These are phyloP conservation scores for Hemicordylus capensis DNA, from an alignment of 2,113 vertebrate genomes.

Conservation along the genomic window DNA sequence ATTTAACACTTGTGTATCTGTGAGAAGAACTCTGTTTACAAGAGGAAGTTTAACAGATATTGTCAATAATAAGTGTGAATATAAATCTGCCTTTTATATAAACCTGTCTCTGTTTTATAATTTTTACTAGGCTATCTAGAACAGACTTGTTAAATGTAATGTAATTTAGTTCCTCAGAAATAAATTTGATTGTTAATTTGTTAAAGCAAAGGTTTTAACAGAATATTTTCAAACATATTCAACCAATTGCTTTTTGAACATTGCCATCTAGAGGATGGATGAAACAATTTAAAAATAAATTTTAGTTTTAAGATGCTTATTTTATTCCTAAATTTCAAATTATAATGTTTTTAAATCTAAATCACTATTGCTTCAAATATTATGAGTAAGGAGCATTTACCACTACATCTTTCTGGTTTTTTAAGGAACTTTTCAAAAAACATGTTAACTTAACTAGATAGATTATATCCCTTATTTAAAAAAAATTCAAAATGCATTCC, in stretches of 20 bases:
- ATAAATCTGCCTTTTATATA: background rate
- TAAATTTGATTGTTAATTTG: background rate
- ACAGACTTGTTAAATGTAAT: background rate
- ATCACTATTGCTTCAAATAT: too few relatives aligned
- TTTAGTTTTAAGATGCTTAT: too few relatives aligned
- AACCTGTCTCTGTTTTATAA: background rate
- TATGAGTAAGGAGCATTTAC: too few relatives aligned
- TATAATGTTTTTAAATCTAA: too few relatives aligned
- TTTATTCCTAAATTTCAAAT: background rate
- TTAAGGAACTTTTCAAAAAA: too few relatives aligned
- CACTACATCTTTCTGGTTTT: too few relatives aligned
- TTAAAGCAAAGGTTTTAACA: background rate
- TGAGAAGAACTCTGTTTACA: background rate
- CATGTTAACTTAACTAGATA: too few relatives aligned
- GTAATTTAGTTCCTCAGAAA: too few relatives aligned
- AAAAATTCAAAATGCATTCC: too few relatives aligned
- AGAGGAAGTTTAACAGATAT: background rate
- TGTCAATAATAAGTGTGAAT: background rate
- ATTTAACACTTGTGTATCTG: background rate
- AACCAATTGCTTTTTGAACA: background rate
- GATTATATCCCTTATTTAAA: too few relatives aligned
- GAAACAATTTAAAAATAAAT: background rate
- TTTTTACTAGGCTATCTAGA: background rate
- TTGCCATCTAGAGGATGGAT: background rate
- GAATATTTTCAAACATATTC: background rate